Conservation (phyloP, 2,113 vertebrate genomes). For the Acanthochromis polyacanthus region DNA sequence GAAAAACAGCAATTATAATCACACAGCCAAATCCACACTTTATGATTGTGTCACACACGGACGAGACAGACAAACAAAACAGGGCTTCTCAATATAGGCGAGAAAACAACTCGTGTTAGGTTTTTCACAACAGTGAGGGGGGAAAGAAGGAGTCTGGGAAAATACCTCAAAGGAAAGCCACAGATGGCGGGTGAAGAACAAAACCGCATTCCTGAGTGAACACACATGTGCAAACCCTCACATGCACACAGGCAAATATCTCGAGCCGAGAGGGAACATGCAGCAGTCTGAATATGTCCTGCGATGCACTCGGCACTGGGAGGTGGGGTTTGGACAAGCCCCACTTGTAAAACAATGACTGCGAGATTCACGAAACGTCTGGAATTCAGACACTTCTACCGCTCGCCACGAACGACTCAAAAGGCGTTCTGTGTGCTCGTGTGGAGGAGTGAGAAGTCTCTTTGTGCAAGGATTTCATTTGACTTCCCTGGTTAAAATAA, state of each 20-base stretch:
- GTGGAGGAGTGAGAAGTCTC: slow-evolving; percentile 15
- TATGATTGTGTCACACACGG: slow-evolving; percentile 39
- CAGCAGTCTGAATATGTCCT: slow-evolving; percentile 64
- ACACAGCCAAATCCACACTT: slow-evolving; percentile 48
- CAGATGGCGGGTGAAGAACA: slow-evolving; percentile 72
- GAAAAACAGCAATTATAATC: slow-evolving; percentile 57
- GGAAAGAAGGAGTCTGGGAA: slow-evolving; percentile 67
- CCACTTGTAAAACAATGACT: slow-evolving; percentile 70
- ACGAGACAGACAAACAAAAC: slow-evolving; percentile 47
- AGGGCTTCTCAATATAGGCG: slow-evolving; percentile 13
- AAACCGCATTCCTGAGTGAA: slow-evolving; percentile 79
- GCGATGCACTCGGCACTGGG: slow-evolving; percentile 56
- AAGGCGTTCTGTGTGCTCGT: slow-evolving; percentile 27
- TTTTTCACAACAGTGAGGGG: slow-evolving; percentile 37
- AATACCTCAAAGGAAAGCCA: slow-evolving; percentile 69
- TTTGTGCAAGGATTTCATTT: background rate
- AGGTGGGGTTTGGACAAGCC: slow-evolving; percentile 51
- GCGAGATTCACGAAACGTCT: slow-evolving; percentile 74
- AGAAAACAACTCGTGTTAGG: slow-evolving; percentile 52
- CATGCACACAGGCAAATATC: slow-evolving; percentile 60
- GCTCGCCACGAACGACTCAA: slow-evolving; percentile 62
- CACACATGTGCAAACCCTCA: slow-evolving; percentile 75
- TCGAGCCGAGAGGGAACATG: slow-evolving; percentile 29
- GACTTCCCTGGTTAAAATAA: background rate
- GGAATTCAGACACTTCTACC: slow-evolving; percentile 69